Evolutionary conservation across 2,113 vertebrate genomes (phyloP), one percentile per base, ranked within the genome.

Genomic region (Sprattus sprattus): DNA sequence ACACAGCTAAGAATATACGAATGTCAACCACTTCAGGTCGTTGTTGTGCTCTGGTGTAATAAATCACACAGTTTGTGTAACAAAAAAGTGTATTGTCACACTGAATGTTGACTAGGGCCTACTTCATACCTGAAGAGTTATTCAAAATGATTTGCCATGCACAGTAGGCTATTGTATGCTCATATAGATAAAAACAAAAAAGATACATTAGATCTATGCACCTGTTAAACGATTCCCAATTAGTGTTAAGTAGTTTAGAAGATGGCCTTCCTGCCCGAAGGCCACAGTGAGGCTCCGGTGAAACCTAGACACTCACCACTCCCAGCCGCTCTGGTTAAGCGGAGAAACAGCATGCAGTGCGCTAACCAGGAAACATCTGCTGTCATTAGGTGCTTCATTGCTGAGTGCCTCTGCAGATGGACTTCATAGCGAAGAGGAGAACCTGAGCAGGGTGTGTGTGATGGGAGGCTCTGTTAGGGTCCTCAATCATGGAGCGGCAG

Each of bases 321-420:
- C 64, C 64, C 25, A 71, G 64, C 64, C 25, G 9, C 64, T 32
- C 1, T 28, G 64, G 25, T 2, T 28, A 71, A 71, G 64, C 13
- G 10, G 64, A 13, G 60, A 71, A 71, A 71, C 64, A 25, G 28
- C 32, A 67, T 67, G 10, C 64, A 71, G 64, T 32, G n/a, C 2
- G 10, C n/a, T 71, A 71, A 71, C 64, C 64, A 71, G 64, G 64
- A 71, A 71, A 71, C 64, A 71, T 71, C 25, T 71, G 64, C 64
- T 11, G 64, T 13, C 64, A 32, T 71, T 71, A 25, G 25, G 25
- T 32, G 25, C 25, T 71, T 71, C 25, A 28, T 8, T 71, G 64
- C 64, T 71, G 64, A 71, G 64, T 32, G n/a, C 32, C 64, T 71
- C 64, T 4, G 25, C 64, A 71, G 64, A 71, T 71, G 64, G 57